Evolutionary conservation across 1,140 invertebrate genomes (phyloP), one percentile per base, ranked within the genome.

Genomic region (Micrasema minimum): DNA sequence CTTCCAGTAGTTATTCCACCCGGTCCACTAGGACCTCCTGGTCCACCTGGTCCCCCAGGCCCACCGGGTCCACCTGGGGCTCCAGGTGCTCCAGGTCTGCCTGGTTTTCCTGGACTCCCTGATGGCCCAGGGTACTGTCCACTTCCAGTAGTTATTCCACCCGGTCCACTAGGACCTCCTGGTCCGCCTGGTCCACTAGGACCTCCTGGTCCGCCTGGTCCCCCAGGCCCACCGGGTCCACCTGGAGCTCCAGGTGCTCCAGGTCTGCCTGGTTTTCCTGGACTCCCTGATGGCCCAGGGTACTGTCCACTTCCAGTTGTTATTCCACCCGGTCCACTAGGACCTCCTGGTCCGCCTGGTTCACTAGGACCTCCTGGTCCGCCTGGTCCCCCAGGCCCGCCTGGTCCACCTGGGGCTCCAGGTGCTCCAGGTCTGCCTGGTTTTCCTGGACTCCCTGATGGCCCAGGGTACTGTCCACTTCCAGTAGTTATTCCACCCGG

Each of bases 21-120:
- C 4, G n/a, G n/a, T n/a, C n/a, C n/a, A n/a, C n/a, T 72, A 4
- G 74, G 78, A 23, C 69, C 57, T 5, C 38, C 37, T 43, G 57
- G 37, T 45, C 18, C 38, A 22, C 26, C 68, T 35, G 45, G 72
- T n/a, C 53, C 41, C 2, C 62, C 55, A 41, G 74, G 69, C 10
- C 41, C 23, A 1, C 62, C 65, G 23, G 70, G 68, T 64, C 20
- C 46, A 37, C 50, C 59, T 20, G 71, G 55, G 20, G 66, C 51
- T 11, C 65, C 75, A 18, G 37, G 57, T 12, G 37, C 20, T 45
- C 72, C 68, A 38, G 68, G 43, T 26, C 43, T 31, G 10, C 72
- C 67, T 18, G 75, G 75, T 37, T 7, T 35, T 43, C 67, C 67
- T 31, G 51, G 16, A 23, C n/a, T 14, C 12, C 64, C 64, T 11